phyloP scores from a whole-genome alignment of 2,113 vertebrate genomes.

The Bos indicus region DNA sequence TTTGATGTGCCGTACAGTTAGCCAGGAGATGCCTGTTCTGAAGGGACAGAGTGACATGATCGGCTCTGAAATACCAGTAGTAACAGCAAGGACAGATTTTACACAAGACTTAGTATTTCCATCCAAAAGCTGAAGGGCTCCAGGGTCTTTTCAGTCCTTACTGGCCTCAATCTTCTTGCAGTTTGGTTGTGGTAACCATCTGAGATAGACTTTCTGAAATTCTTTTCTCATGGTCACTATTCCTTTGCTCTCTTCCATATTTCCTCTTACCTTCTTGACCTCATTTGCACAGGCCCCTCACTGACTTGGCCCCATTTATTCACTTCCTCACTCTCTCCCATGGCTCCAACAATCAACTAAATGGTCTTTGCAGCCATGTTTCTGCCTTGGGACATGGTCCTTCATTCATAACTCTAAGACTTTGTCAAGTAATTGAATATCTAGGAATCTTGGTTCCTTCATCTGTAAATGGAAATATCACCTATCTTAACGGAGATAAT shows the following conservation, averaged over 20 bases:
- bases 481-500: not conserved
- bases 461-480: not conserved
- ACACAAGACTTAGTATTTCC: not conserved
- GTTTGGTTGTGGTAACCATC: not conserved
- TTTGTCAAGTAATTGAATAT: not conserved
- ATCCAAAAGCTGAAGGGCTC: not conserved
- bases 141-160: not conserved
- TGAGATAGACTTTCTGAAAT: not conserved
- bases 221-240: not conserved
- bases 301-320: not conserved
- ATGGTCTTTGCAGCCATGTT: not conserved
- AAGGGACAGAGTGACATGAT: not conserved
- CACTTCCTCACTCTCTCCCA: not conserved
- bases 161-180: not conserved
- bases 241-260: not conserved
- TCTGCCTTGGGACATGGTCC: not conserved
- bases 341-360: not conserved
- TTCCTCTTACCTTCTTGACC: not conserved
- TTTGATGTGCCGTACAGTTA: rapidly evolving
- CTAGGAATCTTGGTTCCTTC: not conserved
- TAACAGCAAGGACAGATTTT: not conserved
- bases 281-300: not conserved
- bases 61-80: not conserved
- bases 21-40: not conserved
- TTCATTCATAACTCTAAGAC: not conserved